Conservation (phyloP, 2,888 invertebrate genomes). For the Nebria brevicollis region DNA sequence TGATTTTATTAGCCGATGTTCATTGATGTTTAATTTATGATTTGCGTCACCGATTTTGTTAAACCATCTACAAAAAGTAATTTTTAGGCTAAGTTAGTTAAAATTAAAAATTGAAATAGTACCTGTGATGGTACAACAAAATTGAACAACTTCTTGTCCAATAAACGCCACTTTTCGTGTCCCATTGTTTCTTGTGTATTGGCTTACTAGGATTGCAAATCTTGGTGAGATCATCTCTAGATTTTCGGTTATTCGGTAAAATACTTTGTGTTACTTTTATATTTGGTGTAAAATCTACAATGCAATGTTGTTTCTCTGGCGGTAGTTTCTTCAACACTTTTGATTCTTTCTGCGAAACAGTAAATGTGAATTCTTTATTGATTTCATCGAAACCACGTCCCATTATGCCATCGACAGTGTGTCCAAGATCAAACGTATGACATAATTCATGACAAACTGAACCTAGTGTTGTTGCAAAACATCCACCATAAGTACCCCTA, state of each 20-base stretch:
- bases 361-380: constrained; percentile 75
- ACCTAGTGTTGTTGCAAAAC: constrained; percentile 90
- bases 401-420: constrained; percentile 92
- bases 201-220: constrained; percentile 15
- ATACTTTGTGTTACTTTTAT: constrained; percentile 31
- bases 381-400: constrained; percentile 88
- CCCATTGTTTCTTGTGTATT: constrained; percentile 20
- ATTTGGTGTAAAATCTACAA: constrained; percentile 38
- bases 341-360: constrained; percentile 53
- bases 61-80: constrained; percentile 64
- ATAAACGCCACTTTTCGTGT: constrained; percentile 67
- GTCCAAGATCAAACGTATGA: constrained; percentile 94
- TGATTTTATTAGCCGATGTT: constrained; percentile 66
- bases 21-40: constrained; percentile 32
- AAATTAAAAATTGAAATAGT: constrained; percentile 56
- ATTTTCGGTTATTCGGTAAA: constrained; percentile 27
- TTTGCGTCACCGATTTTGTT: constrained; percentile 55
- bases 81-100: constrained; percentile 10
- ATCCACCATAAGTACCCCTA: constrained; percentile 85
- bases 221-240: constrained; percentile 29
- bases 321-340: constrained; percentile 51
- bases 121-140: constrained; percentile 74
- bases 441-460: constrained; percentile 93
- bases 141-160: constrained; percentile 74
- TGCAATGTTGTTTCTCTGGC: constrained; percentile 34